Conservation (phyloP, 2,797 vertebrate genomes). For the Triplophysa yarkandensis region DNA sequence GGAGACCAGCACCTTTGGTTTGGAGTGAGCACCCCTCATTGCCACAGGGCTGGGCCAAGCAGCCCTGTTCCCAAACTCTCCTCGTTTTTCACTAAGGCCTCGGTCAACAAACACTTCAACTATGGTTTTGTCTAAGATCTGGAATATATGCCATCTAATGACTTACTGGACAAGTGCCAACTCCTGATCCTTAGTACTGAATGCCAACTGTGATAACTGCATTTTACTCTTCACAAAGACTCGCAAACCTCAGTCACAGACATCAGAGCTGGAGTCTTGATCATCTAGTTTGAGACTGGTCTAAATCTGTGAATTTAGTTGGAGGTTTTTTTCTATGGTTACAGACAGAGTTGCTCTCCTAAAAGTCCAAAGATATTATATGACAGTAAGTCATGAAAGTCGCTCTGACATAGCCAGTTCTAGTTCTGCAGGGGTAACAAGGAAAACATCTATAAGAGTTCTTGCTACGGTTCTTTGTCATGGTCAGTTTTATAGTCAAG, state of each 20-base stretch:
- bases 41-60: conserved; percentile 1
- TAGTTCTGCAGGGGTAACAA: neutral
- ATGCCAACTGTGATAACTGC: conserved; percentile 11
- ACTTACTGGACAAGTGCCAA: conserved; percentile 26
- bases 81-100: conserved; percentile 12
- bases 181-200: conserved; percentile 17
- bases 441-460: neutral
- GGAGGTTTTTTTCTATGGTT: conserved; percentile 5
- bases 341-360: conserved; percentile 6
- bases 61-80: neutral
- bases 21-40: conserved; percentile 77
- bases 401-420: neutral
- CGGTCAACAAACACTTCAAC: conserved; percentile 5
- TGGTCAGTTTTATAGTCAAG: neutral
- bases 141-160: conserved; percentile 28
- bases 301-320: neutral
- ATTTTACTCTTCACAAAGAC: conserved; percentile 7
- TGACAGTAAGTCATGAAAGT: conserved; percentile 17
- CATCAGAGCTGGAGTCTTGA: conserved; percentile 25
- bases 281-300: conserved; percentile 41
- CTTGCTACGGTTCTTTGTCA: neutral
- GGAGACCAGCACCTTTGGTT: conserved; percentile 96
- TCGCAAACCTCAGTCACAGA: conserved; percentile 6
- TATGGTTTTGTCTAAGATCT: conserved; percentile 4
- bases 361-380: conserved; percentile 29